Percentiles rank a stretch among this genome's conserved stretches.
Evolutionary conservation across 2,797 vertebrate species (phyloP).

Genomic region (Toxotes lorentzi): DNA sequence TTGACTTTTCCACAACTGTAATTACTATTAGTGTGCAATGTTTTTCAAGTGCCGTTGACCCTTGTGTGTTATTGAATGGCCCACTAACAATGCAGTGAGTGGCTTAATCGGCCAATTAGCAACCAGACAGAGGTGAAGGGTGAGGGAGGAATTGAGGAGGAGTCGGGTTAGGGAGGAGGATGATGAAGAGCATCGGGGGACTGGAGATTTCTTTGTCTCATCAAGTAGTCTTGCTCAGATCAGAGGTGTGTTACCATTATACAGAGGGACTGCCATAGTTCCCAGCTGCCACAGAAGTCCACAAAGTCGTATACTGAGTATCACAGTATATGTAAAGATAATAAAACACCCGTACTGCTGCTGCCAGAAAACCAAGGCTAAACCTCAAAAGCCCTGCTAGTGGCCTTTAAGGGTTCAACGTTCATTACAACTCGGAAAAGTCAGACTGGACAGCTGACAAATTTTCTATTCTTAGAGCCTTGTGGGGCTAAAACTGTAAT

Average conservation of each 20-base stretch:
- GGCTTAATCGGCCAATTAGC: constrained; percentile 65
- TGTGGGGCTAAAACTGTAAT: constrained; percentile 7
- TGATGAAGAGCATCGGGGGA: neutral
- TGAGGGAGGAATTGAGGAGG: constrained; percentile 16
- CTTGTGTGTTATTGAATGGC: constrained; percentile 57
- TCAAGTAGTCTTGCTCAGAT: constrained; percentile 27
- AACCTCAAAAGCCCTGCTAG: neutral
- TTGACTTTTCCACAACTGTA: constrained; percentile 70
- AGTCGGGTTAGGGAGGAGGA: neutral
- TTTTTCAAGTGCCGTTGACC: constrained; percentile 70
- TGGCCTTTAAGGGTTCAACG: constrained; percentile 1
- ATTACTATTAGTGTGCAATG: constrained; percentile 63
- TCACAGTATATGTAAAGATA: neutral
- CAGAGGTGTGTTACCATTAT: neutral
- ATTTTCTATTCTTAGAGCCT: constrained; percentile 12
- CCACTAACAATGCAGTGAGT: constrained; percentile 43
- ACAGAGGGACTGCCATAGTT: neutral
- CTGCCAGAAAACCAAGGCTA: neutral
- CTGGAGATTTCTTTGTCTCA: constrained; percentile 4
- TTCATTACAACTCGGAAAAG: constrained; percentile 23
- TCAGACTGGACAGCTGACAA: constrained; percentile 13
- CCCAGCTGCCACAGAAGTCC: neutral
- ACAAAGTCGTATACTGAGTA: neutral
- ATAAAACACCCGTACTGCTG: neutral
- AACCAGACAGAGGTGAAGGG: constrained; percentile 55